phyloP scores from a whole-genome alignment of 2,113 vertebrate genomes.

The Apodemus sylvaticus region DNA sequence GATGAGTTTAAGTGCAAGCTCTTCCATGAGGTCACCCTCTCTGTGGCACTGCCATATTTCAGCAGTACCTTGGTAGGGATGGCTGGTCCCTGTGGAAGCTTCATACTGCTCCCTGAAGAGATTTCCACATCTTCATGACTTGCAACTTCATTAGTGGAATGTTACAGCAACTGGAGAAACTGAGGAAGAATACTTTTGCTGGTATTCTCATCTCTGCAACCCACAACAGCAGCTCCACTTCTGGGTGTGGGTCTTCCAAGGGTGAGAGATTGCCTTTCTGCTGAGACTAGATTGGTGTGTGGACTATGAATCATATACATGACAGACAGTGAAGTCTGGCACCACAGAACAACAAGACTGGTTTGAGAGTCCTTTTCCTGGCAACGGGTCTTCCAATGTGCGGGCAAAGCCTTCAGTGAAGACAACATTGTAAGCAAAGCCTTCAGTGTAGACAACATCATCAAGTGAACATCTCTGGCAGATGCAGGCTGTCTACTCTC shows the following conservation, averaged over 20 bases:
- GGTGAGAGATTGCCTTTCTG: conserved; percentile 93
- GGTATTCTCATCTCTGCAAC: no score
- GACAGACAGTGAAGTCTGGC: conserved; percentile 90
- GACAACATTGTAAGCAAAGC: no score
- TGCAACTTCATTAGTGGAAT: conserved; percentile 97
- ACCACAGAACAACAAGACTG: conserved; percentile 91
- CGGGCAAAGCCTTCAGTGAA: no score
- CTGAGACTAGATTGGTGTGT: conserved; percentile 92
- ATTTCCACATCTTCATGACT: conserved; percentile 93
- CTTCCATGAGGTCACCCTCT: neutral
- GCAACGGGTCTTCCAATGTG: neutral
- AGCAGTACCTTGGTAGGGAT: conserved; percentile 92
- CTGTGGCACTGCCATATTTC: no score
- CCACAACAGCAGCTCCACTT: conserved; percentile 78
- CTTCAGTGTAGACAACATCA: no score
- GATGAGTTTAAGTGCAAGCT: neutral
- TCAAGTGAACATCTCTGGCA: neutral
- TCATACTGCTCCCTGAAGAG: conserved; percentile 90
- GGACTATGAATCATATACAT: conserved; percentile 93
- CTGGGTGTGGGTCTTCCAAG: conserved; percentile 93
- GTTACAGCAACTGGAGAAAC: conserved; percentile 94
- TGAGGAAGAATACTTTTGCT: no score
- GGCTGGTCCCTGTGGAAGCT: conserved; percentile 92
- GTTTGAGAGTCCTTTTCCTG: neutral
- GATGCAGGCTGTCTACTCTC: no score